Evolutionary conservation across 1,140 invertebrate genomes (phyloP), one percentile per base, ranked within the genome.

Genomic region (Orchesella cincta): DNA sequence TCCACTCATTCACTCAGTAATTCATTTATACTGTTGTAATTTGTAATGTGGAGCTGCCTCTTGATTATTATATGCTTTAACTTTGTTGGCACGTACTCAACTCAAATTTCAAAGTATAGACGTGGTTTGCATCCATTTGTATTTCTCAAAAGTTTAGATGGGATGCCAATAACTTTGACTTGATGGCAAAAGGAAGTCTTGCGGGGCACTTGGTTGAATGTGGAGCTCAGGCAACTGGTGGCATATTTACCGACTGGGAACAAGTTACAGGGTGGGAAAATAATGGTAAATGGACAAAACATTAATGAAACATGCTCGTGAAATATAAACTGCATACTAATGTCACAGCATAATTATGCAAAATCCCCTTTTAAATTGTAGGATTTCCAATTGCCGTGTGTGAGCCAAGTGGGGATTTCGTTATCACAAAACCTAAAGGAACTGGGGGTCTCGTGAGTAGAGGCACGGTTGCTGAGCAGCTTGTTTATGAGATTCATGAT

Each of bases 141-240:
- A 64, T 62, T 26, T 70, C n/a, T 31, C 28, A 33, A n/a, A 29
- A 83, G 83, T 86, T 85, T 82, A 83, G 85, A 35, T 88, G 87
- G 87, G 81, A 80, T 5, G 81, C 82, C 75, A 79, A 84, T 77
- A 84, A 88, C 36, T 86, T 85, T 82, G 85, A 88, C 79, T 79
- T 83, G 20, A 78, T 88, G 46, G 86, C 88, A 26, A 64, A 77
- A 57, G 85, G 85, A 73, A 84, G 87, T 79, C 81, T 89, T 71
- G 88, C 88, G 73, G 88, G 88, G 39, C 88, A 89, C 82, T 82
- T 89, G 74, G 84, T 89, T 36, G 88, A 89, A 82, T 89, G 88
- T 86, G 88, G 88, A 57, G 87, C 88, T 34, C 88, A 89, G 79
- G 83, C 83, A 0, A 88, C 88, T 52, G 88, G 88, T 39, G 88